Conservation (phyloP, 2,888 invertebrate species). For the Phania funesta region DNA sequence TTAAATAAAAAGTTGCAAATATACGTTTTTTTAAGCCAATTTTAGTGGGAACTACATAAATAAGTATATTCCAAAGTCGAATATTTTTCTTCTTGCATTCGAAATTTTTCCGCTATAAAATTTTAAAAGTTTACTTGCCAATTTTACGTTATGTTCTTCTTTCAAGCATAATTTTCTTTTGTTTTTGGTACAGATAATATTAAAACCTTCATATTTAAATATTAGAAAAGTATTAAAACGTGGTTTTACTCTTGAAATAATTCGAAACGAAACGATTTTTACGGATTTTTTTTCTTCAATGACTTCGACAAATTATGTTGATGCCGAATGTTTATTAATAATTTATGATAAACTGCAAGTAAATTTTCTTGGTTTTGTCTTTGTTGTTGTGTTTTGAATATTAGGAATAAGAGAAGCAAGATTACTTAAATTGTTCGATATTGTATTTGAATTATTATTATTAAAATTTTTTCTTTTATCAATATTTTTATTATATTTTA, state of each 20-base stretch:
- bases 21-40: too few relatives aligned
- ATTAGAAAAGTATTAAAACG: not conserved
- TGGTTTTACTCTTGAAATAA: not conserved
- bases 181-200: not conserved
- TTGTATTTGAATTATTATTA: conserved; percentile 59
- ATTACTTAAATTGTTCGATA: conserved; percentile 56
- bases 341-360: conserved; percentile 32
- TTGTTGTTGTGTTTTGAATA: conserved; percentile 39
- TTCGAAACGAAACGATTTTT: conserved; percentile 11
- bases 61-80: too few relatives aligned
- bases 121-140: not conserved
- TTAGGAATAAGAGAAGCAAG: conserved; percentile 63
- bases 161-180: not conserved
- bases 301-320: not conserved
- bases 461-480: conserved; percentile 50
- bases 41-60: too few relatives aligned
- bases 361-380: conserved; percentile 30
- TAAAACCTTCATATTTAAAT: conserved; percentile 19
- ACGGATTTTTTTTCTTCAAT: conserved; percentile 9
- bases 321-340: conserved; percentile 13
- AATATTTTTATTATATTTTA: conserved; percentile 58
- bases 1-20: too few relatives aligned
- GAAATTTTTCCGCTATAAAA: too few relatives aligned
- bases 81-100: too few relatives aligned
- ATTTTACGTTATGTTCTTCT: not conserved